Percentiles rank a stretch among this genome's conserved stretches.
Conservation (phyloP, 2,888 invertebrate species). For the Yponomeuta malinellus region DNA sequence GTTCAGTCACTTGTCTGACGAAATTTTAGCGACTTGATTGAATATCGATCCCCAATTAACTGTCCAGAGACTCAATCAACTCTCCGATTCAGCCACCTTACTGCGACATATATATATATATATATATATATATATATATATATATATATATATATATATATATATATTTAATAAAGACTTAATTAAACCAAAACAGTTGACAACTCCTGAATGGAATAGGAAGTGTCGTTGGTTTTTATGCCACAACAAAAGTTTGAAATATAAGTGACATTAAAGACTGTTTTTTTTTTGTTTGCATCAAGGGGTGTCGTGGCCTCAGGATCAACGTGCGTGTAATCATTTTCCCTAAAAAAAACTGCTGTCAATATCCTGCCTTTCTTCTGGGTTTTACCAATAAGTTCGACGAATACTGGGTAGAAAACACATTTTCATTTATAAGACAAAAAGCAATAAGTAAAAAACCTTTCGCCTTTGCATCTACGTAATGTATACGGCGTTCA, state of each 20-base stretch:
- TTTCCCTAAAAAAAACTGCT: constrained; percentile 16
- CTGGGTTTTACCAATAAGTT: not conserved
- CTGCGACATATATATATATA: no score
- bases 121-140: no score
- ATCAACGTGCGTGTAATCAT: constrained; percentile 24
- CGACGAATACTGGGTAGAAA: not conserved
- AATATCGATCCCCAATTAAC: no score
- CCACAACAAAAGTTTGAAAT: constrained; percentile 32
- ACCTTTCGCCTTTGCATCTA: no score
- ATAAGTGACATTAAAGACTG: constrained; percentile 30
- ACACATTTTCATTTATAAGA: not conserved
- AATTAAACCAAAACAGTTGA: constrained; percentile 20
- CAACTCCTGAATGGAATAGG: constrained; percentile 23
- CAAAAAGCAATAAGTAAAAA: no score
- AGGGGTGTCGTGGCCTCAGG: constrained; percentile 17
- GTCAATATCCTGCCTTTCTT: constrained; percentile 1
- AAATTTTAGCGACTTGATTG: no score
- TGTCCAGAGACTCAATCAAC: no score
- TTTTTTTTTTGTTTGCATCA: constrained; percentile 24
- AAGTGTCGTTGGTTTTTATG: constrained; percentile 28
- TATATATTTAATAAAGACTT: not conserved
- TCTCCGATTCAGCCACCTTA: no score
- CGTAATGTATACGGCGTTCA: no score
- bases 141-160: no score
- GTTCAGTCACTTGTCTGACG: no score